phyloP scores from a whole-genome alignment of 1,140 invertebrate species.

The Drosophila lowei region DNA sequence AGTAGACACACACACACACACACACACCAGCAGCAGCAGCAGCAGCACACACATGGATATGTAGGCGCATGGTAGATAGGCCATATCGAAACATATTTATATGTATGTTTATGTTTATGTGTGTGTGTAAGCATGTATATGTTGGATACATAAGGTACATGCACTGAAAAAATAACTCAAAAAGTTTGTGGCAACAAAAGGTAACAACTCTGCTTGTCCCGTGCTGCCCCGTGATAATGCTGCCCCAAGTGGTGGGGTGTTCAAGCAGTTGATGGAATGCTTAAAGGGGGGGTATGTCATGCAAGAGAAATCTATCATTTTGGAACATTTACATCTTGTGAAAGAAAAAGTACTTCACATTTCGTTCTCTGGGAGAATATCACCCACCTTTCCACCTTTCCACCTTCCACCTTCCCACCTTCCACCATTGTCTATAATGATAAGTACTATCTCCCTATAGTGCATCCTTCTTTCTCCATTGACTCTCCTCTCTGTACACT shows the following conservation, averaged over 20 bases:
- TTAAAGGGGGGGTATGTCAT: not conserved
- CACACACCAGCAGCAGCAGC: constrained; percentile 11
- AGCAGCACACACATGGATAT: constrained; percentile 13
- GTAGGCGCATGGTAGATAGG: constrained; percentile 47
- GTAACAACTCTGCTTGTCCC: constrained; percentile 46
- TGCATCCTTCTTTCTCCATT: too few relatives aligned
- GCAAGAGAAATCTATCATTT: not conserved
- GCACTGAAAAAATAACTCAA: constrained; percentile 70
- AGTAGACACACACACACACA: constrained; percentile 57
- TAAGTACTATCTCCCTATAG: too few relatives aligned
- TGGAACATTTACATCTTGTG: too few relatives aligned
- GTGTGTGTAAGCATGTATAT: not conserved
- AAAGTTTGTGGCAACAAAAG: constrained; percentile 72
- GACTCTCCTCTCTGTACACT: too few relatives aligned
- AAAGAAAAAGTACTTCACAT: too few relatives aligned
- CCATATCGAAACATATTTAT: constrained; percentile 43
- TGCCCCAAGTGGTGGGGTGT: constrained; percentile 20
- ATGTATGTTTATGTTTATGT: constrained; percentile 1
- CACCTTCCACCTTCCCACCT: too few relatives aligned
- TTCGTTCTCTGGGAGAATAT: too few relatives aligned
- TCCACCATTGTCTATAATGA: too few relatives aligned
- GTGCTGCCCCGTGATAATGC: constrained; percentile 48
- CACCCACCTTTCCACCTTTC: too few relatives aligned
- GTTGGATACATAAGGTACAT: constrained; percentile 47
- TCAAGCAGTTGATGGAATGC: constrained; percentile 13